These are phyloP conservation scores for Drosophila subsilvestris DNA, from an alignment of 2,888 invertebrate species.

Conservation along the genomic window DNA sequence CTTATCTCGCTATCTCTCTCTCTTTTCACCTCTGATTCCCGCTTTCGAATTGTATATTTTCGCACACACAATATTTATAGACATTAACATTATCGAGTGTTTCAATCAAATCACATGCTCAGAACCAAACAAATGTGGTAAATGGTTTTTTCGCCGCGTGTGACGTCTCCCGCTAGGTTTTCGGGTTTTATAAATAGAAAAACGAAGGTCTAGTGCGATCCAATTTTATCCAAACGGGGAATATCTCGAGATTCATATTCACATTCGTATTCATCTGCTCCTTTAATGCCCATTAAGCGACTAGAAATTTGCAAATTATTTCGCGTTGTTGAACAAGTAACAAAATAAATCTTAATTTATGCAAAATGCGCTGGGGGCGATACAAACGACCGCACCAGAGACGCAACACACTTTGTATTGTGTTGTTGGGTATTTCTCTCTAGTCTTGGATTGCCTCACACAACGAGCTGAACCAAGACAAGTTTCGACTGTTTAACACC, in stretches of 20 bases:
- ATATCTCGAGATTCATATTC: slow-evolving; percentile 1
- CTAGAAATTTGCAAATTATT: slow-evolving; percentile 20
- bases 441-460: slow-evolving; percentile 26
- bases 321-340: slow-evolving; percentile 30
- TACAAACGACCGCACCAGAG: background rate
- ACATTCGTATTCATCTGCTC: background rate
- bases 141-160: slow-evolving; percentile 40
- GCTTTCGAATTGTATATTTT: slow-evolving; percentile 7
- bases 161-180: slow-evolving; percentile 33
- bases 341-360: slow-evolving; percentile 43
- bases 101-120: slow-evolving; percentile 38
- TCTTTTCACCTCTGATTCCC: background rate
- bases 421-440: background rate
- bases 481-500: background rate
- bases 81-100: slow-evolving; percentile 27
- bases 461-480: slow-evolving; percentile 2
- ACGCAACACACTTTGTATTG: slow-evolving; percentile 22
- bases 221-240: background rate
- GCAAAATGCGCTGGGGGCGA: slow-evolving; percentile 34
- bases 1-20: slow-evolving; percentile 3
- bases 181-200: slow-evolving; percentile 29
- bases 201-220: slow-evolving; percentile 6
- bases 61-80: slow-evolving; percentile 13
- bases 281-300: slow-evolving; percentile 30
- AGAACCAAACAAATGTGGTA: slow-evolving; percentile 23